Conservation (phyloP, 2,888 invertebrate genomes). For the Zygothrica quintamaculata region DNA sequence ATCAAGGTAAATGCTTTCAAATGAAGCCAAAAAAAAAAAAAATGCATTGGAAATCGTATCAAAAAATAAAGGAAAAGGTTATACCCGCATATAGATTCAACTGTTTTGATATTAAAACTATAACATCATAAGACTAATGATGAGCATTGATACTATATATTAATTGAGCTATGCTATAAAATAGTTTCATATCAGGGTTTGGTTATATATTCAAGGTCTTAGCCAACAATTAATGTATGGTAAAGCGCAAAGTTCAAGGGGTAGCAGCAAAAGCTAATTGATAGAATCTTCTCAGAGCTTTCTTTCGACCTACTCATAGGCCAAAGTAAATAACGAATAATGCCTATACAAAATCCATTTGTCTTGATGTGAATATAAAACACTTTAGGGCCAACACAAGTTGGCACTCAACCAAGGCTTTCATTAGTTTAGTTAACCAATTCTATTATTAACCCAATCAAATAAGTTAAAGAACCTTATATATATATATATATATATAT, state of each 20-base stretch:
- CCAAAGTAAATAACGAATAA: neutral
- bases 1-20: conserved; percentile 69
- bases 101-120: conserved; percentile 40
- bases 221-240: conserved; percentile 16
- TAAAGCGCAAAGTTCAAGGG: conserved; percentile 2
- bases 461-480: conserved; percentile 30
- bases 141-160: conserved; percentile 31
- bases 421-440: conserved; percentile 73
- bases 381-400: conserved; percentile 8
- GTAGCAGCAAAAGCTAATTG: too few species aligned
- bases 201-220: conserved; percentile 47
- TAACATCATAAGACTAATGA: conserved; percentile 53
- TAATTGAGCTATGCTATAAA: conserved; percentile 51
- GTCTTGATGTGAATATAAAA: conserved; percentile 1
- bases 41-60: conserved; percentile 49
- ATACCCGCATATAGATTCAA: conserved; percentile 53
- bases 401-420: conserved; percentile 36
- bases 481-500: too few species aligned
- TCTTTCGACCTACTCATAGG: too few species aligned
- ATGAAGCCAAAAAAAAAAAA: too few species aligned
- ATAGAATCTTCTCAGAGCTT: too few species aligned
- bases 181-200: conserved; percentile 22
- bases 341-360: conserved; percentile 27
- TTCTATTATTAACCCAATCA: conserved; percentile 63
- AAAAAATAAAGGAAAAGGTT: conserved; percentile 8